Conservation (phyloP, 2,797 vertebrate species). For the Peromyscus attwateri region DNA sequence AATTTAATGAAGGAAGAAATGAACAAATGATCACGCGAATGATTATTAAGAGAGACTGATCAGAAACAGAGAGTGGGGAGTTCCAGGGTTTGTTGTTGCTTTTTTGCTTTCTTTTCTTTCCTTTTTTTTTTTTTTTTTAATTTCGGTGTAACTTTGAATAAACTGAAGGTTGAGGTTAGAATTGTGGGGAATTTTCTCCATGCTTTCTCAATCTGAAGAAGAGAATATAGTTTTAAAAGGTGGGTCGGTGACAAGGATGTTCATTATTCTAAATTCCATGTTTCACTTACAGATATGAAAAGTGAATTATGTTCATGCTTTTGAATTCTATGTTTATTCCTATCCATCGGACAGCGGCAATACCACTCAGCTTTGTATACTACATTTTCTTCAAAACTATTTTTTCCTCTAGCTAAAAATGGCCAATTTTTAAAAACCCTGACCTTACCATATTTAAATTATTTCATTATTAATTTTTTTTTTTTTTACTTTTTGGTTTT, state of each 20-base stretch:
- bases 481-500: background rate
- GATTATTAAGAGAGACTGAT: conserved; percentile 66
- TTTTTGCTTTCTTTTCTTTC: background rate
- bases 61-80: conserved; percentile 47
- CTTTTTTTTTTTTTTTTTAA: background rate
- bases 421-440: background rate
- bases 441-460: conserved; percentile 1
- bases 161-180: conserved; percentile 57
- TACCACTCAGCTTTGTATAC: background rate
- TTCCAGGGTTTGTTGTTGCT: background rate
- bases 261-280: conserved; percentile 35
- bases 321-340: background rate
- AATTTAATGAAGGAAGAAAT: conserved; percentile 79
- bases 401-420: conserved; percentile 27
- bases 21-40: conserved; percentile 74
- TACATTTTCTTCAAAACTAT: conserved; percentile 8
- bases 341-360: background rate
- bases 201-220: conserved; percentile 33
- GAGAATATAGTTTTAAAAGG: conserved; percentile 14
- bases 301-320: background rate
- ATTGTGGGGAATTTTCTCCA: background rate
- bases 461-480: no score
- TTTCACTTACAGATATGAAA: conserved; percentile 29
- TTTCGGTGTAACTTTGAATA: conserved; percentile 34
- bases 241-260: background rate